Evolutionary conservation across 2,113 vertebrate species (phyloP), one percentile per base, ranked within the genome.

Genomic region (Edolisoma coerulescens): DNA sequence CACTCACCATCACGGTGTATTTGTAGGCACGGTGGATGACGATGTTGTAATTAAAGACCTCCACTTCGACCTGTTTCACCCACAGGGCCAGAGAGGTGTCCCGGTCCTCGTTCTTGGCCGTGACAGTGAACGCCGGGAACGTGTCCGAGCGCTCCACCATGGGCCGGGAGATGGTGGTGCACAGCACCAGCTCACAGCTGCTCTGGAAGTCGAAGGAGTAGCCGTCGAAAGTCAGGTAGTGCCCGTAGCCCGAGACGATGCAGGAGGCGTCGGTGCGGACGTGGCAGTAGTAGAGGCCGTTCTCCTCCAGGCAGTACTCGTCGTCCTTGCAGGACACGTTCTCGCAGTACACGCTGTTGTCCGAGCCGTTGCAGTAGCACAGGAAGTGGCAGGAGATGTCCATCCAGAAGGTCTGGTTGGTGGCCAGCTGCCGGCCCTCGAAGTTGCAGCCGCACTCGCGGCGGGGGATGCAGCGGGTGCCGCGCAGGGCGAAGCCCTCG

Each of bases 391-490:
- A 99, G 92, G 99, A 98, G 83, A 99, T 98, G 89, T 99, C 99
- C 6, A 98, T 99, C 99, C 99, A 99, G 95, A 99, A 99, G 69
- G 99, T 99, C 96, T 99, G 98, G 81, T 99, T 99, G 68, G 99
- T 99, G 87, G 98, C 98, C 87, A 99, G 97, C 63, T 98, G 98
- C 41, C 97, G 98, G 3, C 99, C 99, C 69, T 99, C 98, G 12
- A 98, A 98, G 71, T 93, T 96, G 96, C 99, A 99, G 97, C 99
- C 99, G 3, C 99, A 99, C 50, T 99, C 99, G 0, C 98, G 98
- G 11, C 98, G 98, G 5, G 98, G 93, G 39, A 99, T 97, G 5
- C 99, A 99, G 70, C 95, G 98, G 49, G 97, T 96, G 6, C 98
- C 98, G 3, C 93, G 98, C 35, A 99, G 95, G 9, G 98, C 99